A percentile compares a stretch with the other conserved stretches of the same genome.
These are phyloP conservation scores for Lindbergichthys nudifrons DNA, from an alignment of 2,797 vertebrate genomes.

Conservation along the genomic window DNA sequence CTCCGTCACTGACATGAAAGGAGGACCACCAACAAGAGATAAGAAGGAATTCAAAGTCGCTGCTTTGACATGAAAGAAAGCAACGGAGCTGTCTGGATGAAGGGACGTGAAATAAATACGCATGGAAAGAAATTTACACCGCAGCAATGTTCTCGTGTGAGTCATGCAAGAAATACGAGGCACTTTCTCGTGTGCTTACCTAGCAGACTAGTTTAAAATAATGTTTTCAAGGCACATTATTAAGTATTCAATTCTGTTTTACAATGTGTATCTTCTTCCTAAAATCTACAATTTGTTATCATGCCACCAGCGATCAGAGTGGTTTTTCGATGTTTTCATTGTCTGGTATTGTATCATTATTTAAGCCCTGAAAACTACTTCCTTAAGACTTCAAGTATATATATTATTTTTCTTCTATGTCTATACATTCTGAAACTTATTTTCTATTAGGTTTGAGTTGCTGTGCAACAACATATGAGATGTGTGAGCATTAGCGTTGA, in stretches of 20 bases:
- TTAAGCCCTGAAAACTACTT: too few species aligned
- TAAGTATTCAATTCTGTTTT: neutral
- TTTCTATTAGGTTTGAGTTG: too few species aligned
- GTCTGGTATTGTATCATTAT: too few species aligned
- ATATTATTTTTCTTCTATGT: too few species aligned
- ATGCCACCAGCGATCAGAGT: neutral
- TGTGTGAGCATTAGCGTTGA: too few species aligned
- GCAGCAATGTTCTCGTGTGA: neutral
- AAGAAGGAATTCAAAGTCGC: conserved; percentile 62
- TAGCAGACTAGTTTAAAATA: neutral
- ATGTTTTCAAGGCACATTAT: neutral
- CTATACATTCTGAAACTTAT: too few species aligned
- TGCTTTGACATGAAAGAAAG: conserved; percentile 62
- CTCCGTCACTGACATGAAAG: conserved; percentile 63
- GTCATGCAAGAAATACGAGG: neutral
- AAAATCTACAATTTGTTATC: conserved; percentile 19
- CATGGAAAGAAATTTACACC: conserved; percentile 24
- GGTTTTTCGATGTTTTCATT: conserved; percentile 5
- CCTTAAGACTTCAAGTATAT: too few species aligned
- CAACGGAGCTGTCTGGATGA: conserved; percentile 36
- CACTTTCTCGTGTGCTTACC: neutral
- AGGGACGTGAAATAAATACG: conserved; percentile 19
- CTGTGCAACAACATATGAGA: too few species aligned
- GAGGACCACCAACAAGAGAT: conserved; percentile 59
- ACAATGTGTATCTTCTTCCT: conserved; percentile 12